Conservation (phyloP, 2,888 invertebrate genomes). For the Eurois occulta region DNA sequence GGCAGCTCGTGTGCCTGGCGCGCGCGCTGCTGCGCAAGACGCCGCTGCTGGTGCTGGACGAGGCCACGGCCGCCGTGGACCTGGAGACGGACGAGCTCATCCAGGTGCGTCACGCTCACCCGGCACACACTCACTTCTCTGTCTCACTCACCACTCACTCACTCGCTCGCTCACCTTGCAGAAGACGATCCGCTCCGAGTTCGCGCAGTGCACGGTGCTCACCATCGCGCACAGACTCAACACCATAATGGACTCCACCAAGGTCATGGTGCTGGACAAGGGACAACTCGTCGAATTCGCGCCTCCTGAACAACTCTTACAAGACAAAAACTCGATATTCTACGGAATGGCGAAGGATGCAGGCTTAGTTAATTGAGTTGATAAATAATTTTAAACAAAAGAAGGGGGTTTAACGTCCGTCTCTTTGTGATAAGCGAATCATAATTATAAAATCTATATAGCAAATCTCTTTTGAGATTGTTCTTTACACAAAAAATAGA, state of each 20-base stretch:
- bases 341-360: slow-evolving; percentile 97
- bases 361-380: slow-evolving; percentile 90
- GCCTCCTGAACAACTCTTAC: slow-evolving; percentile 92
- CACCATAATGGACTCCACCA: slow-evolving; percentile 97
- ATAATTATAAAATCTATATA: neutral
- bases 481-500: neutral
- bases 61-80: slow-evolving; percentile 97
- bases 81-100: slow-evolving; percentile 97
- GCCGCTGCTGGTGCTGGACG: slow-evolving; percentile 95
- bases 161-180: slow-evolving; percentile 76
- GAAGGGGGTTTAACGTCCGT: neutral
- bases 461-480: slow-evolving; percentile 28
- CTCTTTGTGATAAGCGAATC: slow-evolving; percentile 6
- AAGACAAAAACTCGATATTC: slow-evolving; percentile 88
- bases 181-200: slow-evolving; percentile 96
- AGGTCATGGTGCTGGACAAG: slow-evolving; percentile 95
- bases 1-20: slow-evolving; percentile 96
- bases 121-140: neutral
- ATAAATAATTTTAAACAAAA: slow-evolving; percentile 1
- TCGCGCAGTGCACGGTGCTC: slow-evolving; percentile 96
- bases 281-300: slow-evolving; percentile 95
- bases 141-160: neutral
- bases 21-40: slow-evolving; percentile 96
- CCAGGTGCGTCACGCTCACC: slow-evolving; percentile 85
- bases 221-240: slow-evolving; percentile 98